Conservation (phyloP, 2,888 invertebrate genomes). For the Teinopalpus imperialis region DNA sequence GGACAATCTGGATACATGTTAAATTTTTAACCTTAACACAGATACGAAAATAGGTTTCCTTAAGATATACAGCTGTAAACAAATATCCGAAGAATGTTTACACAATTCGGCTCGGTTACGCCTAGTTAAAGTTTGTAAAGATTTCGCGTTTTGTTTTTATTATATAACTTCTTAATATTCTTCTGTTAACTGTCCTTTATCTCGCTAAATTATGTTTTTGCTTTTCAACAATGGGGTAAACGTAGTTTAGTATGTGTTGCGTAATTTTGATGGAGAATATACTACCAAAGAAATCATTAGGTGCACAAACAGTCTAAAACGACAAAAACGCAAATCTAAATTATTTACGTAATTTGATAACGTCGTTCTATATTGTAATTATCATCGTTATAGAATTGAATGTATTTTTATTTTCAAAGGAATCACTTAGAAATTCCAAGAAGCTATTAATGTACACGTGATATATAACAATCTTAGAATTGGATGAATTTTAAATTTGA, state of each 20-base stretch:
- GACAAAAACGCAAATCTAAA: neutral
- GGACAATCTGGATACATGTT: slow-evolving; percentile 8
- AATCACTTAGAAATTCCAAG: no score
- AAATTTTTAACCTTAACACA: slow-evolving; percentile 24
- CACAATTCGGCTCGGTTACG: slow-evolving; percentile 5
- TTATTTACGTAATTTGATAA: neutral
- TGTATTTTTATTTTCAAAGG: no score
- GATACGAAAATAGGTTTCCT: slow-evolving; percentile 17
- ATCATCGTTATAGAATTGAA: neutral
- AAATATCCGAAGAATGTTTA: slow-evolving; percentile 13
- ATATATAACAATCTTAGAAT: no score
- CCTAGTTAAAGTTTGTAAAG: slow-evolving; percentile 1
- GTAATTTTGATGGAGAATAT: no score
- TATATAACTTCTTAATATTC: neutral
- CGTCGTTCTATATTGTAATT: neutral
- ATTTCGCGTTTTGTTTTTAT: neutral
- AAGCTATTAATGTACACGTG: no score
- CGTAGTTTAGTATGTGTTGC: no score
- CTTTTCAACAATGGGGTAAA: no score
- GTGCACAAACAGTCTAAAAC: neutral
- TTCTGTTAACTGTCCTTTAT: no score
- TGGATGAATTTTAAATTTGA: no score
- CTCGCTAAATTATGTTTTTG: no score
- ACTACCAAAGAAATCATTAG: no score
- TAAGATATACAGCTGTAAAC: slow-evolving; percentile 17